Percentiles rank a stretch among this genome's conserved stretches.
Evolutionary conservation across 2,113 vertebrate species (phyloP).

Genomic region (Prolemur simus): DNA sequence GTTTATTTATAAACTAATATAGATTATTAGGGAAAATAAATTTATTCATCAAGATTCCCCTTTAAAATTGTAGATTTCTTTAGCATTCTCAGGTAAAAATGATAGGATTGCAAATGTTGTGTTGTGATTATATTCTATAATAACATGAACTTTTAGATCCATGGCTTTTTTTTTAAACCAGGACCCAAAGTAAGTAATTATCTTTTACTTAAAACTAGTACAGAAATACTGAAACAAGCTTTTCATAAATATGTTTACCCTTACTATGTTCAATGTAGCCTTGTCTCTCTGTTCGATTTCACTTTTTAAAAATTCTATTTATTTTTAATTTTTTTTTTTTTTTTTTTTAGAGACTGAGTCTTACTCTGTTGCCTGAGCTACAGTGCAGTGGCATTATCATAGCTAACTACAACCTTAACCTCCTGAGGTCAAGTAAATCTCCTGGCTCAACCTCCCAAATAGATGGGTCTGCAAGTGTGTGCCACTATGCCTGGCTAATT

Average conservation of each 20-base stretch:
- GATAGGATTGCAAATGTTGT: not conserved
- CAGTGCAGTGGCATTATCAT: too few species aligned
- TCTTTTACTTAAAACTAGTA: constrained; percentile 47
- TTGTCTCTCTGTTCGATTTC: constrained; percentile 32
- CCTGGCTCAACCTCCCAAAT: too few species aligned
- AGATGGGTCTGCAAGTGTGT: too few species aligned
- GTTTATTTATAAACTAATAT: not conserved
- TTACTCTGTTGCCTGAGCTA: too few species aligned
- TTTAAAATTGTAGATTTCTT: not conserved
- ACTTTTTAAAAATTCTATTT: not conserved
- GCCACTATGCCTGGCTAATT: too few species aligned
- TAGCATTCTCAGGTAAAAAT: constrained; percentile 3
- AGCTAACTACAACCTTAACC: too few species aligned
- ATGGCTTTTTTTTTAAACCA: not conserved
- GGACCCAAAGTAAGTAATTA: not conserved
- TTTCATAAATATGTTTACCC: not conserved
- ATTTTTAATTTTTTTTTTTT: too few species aligned
- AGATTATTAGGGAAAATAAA: constrained; percentile 14
- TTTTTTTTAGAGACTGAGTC: too few species aligned
- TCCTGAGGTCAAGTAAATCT: too few species aligned
- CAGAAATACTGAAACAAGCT: constrained; percentile 30
- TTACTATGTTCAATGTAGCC: not conserved
- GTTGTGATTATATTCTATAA: constrained; percentile 1
- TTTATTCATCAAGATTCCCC: not conserved
- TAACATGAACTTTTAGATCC: not conserved